Percentiles rank a stretch among this genome's conserved stretches.
Conservation (phyloP, 2,113 vertebrate genomes). For the Amphilophus citrinellus region DNA sequence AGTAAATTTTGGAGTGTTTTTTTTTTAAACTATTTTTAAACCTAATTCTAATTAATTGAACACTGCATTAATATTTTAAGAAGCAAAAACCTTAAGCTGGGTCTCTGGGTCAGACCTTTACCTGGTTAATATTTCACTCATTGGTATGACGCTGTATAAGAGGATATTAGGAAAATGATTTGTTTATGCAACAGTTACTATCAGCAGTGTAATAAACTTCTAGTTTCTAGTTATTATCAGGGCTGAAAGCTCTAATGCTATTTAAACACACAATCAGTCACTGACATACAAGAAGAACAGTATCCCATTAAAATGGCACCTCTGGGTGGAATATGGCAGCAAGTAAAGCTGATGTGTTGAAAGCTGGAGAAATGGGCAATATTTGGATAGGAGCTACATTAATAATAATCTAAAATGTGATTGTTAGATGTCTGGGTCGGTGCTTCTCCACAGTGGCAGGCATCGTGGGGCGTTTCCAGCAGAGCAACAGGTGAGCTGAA, state of each 20-base stretch:
- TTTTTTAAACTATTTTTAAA: background rate
- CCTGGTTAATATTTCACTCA: background rate
- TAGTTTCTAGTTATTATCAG: background rate
- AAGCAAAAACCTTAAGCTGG: background rate
- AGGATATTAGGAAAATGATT: background rate
- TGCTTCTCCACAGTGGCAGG: background rate
- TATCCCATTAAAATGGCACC: no score
- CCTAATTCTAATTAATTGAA: background rate
- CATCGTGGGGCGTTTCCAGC: background rate
- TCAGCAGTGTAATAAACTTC: background rate
- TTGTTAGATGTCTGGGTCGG: background rate
- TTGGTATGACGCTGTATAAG: background rate
- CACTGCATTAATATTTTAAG: background rate
- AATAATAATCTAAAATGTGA: background rate
- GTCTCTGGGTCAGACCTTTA: background rate
- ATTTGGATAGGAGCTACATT: background rate
- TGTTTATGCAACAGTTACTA: background rate
- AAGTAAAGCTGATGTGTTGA: background rate
- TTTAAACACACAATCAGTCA: accelerated
- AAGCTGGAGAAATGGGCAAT: background rate
- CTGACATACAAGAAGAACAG: background rate
- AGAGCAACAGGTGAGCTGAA: background rate
- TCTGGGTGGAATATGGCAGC: background rate
- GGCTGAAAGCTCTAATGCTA: background rate
- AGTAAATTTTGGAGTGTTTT: background rate